Conservation (phyloP, 2,113 vertebrate genomes). For the Elgaria multicarinata region DNA sequence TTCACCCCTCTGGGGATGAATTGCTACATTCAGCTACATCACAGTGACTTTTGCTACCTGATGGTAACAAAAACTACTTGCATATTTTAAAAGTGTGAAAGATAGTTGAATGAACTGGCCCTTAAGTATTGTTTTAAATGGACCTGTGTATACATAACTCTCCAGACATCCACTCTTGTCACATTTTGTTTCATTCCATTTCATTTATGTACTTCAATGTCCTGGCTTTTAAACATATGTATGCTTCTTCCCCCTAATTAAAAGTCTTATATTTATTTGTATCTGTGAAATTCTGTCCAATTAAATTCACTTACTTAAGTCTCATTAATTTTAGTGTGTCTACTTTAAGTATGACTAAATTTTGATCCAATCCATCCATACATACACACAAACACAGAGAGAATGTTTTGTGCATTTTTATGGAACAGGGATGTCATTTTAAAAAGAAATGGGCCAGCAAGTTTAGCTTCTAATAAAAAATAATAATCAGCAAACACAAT, state of each 20-base stretch:
- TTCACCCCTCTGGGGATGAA: not conserved
- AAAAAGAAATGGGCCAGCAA: not conserved
- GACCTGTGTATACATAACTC: not conserved
- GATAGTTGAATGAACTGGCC: not conserved
- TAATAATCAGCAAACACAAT: not conserved
- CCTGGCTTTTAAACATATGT: not conserved
- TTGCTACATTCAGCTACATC: not conserved
- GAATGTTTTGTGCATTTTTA: not conserved
- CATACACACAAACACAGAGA: too few relatives aligned
- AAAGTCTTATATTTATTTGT: not conserved
- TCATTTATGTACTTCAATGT: not conserved
- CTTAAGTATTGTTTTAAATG: not conserved
- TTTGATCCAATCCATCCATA: too few relatives aligned
- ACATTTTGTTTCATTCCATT: not conserved
- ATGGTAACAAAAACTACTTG: not conserved
- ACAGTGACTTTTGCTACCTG: not conserved
- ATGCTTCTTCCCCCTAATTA: not conserved
- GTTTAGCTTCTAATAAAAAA: not conserved
- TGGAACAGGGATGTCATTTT: not conserved
- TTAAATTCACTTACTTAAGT: too few relatives aligned
- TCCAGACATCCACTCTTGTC: not conserved
- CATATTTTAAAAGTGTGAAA: not conserved
- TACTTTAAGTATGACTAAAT: too few relatives aligned
- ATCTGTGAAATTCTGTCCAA: too few relatives aligned
- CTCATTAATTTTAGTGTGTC: too few relatives aligned